Evolutionary conservation across 2,888 invertebrate genomes (phyloP), one percentile per base, ranked within the genome.

Genomic region (Latrodectus elegans): DNA sequence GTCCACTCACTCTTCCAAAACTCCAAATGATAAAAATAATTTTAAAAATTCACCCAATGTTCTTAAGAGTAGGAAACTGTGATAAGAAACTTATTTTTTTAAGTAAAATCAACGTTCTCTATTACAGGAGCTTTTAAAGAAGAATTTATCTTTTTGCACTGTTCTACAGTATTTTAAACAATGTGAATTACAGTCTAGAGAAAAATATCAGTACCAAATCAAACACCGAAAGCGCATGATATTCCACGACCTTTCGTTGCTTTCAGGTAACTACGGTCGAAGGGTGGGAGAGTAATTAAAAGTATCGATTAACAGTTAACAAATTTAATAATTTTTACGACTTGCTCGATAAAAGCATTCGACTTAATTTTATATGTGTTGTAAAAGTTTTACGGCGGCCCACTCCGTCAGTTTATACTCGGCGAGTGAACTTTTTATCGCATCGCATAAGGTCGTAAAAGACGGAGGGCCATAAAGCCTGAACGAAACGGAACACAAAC

Each of bases 321-420:
- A 80, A 86, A 80, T 86, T 86, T 80, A 74, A 80, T 86, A 86
- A 86, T 86, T 86, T 86, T 86, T 86, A 86, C 74, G 80, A 80
- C 85, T 60, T 49, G 70, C 75, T 68, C 85, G 80, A 86, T 80
- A 86, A 86, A 86, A 86, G 84, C 75, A 22, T 10, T 80, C 76
- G 80, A 80, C 65, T 86, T 86, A 86, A 86, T 86, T 86, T 86
- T 80, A 86, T 80, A 74, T 70, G 85, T 64, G 80, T 74, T 75
- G 85, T 86, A 86, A 86, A 86, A 86, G 81, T 81, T 87, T 87
- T 87, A 87, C 86, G 75, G 86, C 86, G 76, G 74, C 78, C 72
- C 73, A 53, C 74, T 75, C 38, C 74, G 60, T 51, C 84, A 67
- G 68, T 87, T 87, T 87, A 87, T 87, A 81, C 76, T 64, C 76